Conservation (phyloP, 2,113 vertebrate genomes). For the Oncorhynchus mykiss region DNA sequence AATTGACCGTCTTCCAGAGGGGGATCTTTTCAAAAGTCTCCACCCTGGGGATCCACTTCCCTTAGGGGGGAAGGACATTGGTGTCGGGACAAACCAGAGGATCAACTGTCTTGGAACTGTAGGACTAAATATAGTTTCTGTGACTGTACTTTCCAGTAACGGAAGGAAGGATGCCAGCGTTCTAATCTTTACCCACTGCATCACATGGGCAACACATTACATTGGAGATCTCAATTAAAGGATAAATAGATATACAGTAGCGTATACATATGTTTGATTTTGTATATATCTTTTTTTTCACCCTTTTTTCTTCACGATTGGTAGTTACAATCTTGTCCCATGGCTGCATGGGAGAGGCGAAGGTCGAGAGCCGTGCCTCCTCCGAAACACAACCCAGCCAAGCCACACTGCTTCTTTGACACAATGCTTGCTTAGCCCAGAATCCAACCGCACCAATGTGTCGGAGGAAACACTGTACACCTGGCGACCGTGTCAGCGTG, state of each 20-base stretch:
- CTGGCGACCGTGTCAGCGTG: no score
- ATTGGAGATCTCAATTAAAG: not conserved
- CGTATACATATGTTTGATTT: not conserved
- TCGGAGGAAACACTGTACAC: no score
- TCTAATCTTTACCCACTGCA: not conserved
- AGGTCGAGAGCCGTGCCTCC: no score
- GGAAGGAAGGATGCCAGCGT: not conserved
- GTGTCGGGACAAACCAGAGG: slow-evolving; percentile 12
- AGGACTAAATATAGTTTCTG: slow-evolving; percentile 44
- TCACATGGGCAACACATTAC: not conserved
- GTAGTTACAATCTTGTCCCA: no score
- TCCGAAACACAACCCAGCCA: no score
- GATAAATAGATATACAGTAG: not conserved
- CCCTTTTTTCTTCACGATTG: no score
- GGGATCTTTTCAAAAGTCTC: slow-evolving; percentile 2
- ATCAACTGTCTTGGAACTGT: slow-evolving; percentile 27
- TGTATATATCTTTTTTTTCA: no score
- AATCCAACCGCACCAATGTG: no score
- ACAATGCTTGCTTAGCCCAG: no score
- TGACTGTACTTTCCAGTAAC: slow-evolving; percentile 32
- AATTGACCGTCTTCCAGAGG: not conserved
- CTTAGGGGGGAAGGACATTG: slow-evolving; percentile 17
- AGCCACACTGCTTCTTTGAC: no score
- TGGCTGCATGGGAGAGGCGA: no score
- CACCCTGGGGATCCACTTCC: slow-evolving; percentile 1